A percentile compares a stretch with the other conserved stretches of the same genome.
Conservation (phyloP, 2,113 vertebrate species). For the Heliornis fulica region DNA sequence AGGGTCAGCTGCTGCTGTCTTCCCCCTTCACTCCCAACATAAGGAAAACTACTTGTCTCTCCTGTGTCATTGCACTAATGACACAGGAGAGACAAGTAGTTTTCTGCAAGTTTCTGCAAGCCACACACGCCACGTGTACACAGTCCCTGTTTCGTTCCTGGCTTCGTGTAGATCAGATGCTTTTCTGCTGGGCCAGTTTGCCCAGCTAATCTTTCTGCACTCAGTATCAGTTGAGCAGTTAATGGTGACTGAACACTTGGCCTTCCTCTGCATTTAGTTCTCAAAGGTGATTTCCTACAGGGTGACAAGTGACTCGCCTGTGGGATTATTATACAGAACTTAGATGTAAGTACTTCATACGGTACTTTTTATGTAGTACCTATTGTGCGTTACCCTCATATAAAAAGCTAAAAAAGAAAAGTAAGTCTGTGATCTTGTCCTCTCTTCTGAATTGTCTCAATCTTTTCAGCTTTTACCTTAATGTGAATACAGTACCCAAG, state of each 20-base stretch:
- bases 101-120: background rate
- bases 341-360: too few relatives aligned
- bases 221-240: background rate
- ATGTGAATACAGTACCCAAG: background rate
- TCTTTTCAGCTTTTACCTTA: background rate
- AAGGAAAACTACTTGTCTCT: background rate
- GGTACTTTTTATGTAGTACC: too few relatives aligned
- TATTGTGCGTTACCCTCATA: too few relatives aligned
- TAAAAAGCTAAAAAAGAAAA: background rate
- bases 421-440: background rate
- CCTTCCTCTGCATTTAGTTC: background rate
- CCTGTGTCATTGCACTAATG: too few relatives aligned
- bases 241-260: background rate
- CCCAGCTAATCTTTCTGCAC: background rate
- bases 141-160: background rate
- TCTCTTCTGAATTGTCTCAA: background rate
- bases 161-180: background rate
- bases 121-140: fast-evolving
- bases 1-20: background rate
- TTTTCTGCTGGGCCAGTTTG: background rate
- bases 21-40: background rate
- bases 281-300: background rate
- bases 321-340: background rate
- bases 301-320: background rate
- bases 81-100: too few relatives aligned